A percentile compares a stretch with the other conserved stretches of the same genome.
Evolutionary conservation across 2,113 vertebrate species (phyloP).

Genomic region (Chinchilla lanigera): DNA sequence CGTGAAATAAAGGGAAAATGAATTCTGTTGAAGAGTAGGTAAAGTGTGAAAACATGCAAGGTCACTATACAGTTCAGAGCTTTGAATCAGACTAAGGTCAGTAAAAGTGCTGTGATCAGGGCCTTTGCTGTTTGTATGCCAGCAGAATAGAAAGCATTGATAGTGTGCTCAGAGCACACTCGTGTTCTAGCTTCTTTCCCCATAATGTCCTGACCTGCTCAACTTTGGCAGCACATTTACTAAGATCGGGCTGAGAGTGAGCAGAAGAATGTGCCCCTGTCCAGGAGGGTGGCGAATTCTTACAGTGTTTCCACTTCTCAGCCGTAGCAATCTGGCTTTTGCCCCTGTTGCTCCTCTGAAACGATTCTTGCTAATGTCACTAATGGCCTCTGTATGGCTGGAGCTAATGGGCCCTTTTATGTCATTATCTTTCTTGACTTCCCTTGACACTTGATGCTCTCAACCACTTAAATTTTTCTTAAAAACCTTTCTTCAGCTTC

Average conservation of each 20-base stretch:
- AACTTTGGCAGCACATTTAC: slow-evolving; percentile 15
- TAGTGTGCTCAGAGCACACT: neutral
- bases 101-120: neutral
- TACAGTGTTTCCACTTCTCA: neutral
- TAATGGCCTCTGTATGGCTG: slow-evolving; percentile 49
- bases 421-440: slow-evolving; percentile 69
- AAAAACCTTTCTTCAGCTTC: neutral
- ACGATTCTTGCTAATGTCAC: slow-evolving; percentile 25
- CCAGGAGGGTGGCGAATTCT: neutral
- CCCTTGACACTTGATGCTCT: slow-evolving; percentile 61
- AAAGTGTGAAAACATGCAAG: neutral
- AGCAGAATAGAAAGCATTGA: neutral
- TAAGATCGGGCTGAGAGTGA: neutral
- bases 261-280: neutral
- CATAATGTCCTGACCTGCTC: slow-evolving; percentile 45
- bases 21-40: slow-evolving; percentile 36
- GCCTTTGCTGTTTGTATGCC: neutral
- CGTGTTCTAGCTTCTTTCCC: neutral
- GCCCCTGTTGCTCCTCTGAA: neutral
- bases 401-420: slow-evolving; percentile 71
- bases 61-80: neutral
- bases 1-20: neutral
- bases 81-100: slow-evolving; percentile 31
- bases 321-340: neutral
- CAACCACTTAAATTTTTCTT: slow-evolving; percentile 62